phyloP scores from a whole-genome alignment of 2,797 vertebrate species.

The Moxostoma hubbsi region DNA sequence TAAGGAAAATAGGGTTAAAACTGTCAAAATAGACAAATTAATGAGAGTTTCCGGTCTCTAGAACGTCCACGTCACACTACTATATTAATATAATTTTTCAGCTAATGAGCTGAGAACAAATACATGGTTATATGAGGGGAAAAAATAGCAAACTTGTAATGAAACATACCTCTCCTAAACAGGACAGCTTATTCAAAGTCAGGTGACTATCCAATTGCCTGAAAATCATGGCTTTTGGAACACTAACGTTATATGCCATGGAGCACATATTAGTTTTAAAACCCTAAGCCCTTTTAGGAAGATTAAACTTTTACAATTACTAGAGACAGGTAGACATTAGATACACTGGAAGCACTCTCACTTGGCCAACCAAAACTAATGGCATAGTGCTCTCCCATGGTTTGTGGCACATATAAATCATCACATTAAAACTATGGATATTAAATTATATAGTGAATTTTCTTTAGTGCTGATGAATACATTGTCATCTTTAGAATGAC shows the following conservation, averaged over 20 bases:
- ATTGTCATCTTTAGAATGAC: slow-evolving; percentile 45
- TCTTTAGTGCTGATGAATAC: slow-evolving; percentile 53
- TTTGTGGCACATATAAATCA: slow-evolving; percentile 35
- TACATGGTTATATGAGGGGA: background rate
- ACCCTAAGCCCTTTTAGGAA: slow-evolving; percentile 23
- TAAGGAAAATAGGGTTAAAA: background rate
- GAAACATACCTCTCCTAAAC: background rate
- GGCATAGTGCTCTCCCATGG: slow-evolving; percentile 37
- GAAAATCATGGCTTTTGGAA: slow-evolving; percentile 1
- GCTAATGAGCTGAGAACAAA: background rate
- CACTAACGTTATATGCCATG: slow-evolving; percentile 16
- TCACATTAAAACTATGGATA: slow-evolving; percentile 34
- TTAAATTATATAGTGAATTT: slow-evolving; percentile 51
- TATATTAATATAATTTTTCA: background rate
- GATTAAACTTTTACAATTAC: slow-evolving; percentile 46
- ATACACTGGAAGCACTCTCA: slow-evolving; percentile 32
- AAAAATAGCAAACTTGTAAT: background rate
- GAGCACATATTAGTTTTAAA: slow-evolving; percentile 33
- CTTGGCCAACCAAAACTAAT: slow-evolving; percentile 44
- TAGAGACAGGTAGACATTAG: slow-evolving; percentile 37
- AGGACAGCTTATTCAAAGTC: background rate
- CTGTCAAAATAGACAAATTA: background rate
- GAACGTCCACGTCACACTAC: background rate
- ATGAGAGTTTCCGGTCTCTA: background rate
- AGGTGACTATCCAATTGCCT: background rate